Evolutionary conservation across 2,888 invertebrate species (phyloP).

Genomic region (Amaurobius ferox): DNA sequence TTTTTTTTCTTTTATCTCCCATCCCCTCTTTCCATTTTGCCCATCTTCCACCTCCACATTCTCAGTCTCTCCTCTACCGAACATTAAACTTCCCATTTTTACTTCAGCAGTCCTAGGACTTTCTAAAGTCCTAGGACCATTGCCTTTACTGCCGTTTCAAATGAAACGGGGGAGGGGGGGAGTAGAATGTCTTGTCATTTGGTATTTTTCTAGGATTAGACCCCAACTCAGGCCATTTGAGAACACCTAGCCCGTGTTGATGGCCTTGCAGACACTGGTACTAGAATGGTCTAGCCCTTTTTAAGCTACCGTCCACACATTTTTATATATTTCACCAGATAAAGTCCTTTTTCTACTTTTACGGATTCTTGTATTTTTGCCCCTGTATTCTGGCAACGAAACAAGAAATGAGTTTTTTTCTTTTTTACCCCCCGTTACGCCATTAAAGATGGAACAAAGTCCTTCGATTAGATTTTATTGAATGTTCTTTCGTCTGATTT

Average conservation of each 20-base stretch:
- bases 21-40: constrained; percentile 33
- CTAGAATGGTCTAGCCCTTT: constrained; percentile 38
- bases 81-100: constrained; percentile 70
- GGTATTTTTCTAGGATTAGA: constrained; percentile 69
- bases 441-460: constrained; percentile 23
- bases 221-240: constrained; percentile 51
- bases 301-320: constrained; percentile 21
- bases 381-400: background rate
- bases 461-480: constrained; percentile 26
- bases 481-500: constrained; percentile 2
- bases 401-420: constrained; percentile 31
- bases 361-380: constrained; percentile 8
- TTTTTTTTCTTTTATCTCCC: constrained; percentile 34
- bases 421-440: constrained; percentile 6
- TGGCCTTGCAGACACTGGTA: constrained; percentile 64
- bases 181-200: constrained; percentile 65
- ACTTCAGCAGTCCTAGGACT: constrained; percentile 52
- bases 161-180: constrained; percentile 29
- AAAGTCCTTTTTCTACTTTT: constrained; percentile 31
- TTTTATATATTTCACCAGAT: constrained; percentile 56
- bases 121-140: constrained; percentile 61
- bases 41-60: background rate
- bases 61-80: constrained; percentile 13
- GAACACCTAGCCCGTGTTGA: constrained; percentile 64
- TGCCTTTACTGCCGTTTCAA: constrained; percentile 61